These are phyloP conservation scores for Athene noctua DNA, from an alignment of 2,113 vertebrate species.

Conservation along the genomic window DNA sequence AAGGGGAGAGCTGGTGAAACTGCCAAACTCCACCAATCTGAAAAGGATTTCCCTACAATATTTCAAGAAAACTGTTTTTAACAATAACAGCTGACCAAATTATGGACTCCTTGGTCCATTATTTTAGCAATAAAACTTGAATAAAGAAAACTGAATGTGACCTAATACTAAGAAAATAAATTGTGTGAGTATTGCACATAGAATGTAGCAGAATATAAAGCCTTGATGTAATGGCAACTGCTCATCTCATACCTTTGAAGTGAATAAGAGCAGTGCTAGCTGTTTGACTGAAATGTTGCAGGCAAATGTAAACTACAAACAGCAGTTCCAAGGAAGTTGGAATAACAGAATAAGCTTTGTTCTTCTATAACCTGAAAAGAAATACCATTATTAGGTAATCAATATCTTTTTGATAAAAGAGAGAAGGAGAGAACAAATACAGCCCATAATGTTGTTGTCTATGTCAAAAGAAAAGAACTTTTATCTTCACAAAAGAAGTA, in stretches of 20 bases:
- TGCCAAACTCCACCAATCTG: neutral
- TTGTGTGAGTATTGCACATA: neutral
- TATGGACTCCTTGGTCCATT: neutral
- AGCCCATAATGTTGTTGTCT: neutral
- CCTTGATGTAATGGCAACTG: neutral
- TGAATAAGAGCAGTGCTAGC: neutral
- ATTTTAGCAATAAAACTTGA: neutral
- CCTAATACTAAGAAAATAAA: neutral
- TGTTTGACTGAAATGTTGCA: neutral
- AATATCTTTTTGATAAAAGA: neutral
- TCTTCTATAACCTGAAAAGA: neutral
- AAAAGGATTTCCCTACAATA: neutral
- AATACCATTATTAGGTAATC: slow-evolving; percentile 1
- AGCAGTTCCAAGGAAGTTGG: neutral
- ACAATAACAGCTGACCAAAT: neutral
- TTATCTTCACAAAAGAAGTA: neutral
- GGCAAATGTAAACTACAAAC: slow-evolving; percentile 13
- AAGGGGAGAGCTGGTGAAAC: neutral
- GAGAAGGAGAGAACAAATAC: neutral
- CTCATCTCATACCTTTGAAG: neutral
- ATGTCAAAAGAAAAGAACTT: neutral
- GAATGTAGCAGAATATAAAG: neutral
- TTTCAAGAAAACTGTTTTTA: neutral
- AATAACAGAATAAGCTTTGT: slow-evolving; percentile 22
- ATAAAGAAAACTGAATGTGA: neutral